phyloP scores from a whole-genome alignment of 2,113 vertebrate species.

The Nerophis ophidion region DNA sequence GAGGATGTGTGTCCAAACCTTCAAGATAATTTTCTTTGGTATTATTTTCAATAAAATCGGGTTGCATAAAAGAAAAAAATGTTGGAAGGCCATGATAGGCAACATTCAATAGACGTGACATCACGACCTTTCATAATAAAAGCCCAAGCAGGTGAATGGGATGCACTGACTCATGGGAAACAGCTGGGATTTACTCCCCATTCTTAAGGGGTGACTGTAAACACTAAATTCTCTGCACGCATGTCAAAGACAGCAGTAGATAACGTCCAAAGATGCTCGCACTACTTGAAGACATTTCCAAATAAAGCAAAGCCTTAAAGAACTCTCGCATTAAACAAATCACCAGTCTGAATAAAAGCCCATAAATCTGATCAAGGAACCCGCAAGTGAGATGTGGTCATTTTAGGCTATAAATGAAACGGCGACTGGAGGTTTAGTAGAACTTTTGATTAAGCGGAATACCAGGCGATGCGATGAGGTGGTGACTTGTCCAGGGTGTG shows the following conservation, averaged over 20 bases:
- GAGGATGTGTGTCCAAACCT: too few relatives aligned
- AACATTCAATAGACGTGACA: too few relatives aligned
- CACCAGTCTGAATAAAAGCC: conserved; percentile 15
- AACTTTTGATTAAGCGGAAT: background rate
- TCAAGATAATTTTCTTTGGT: too few relatives aligned
- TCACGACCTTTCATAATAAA: background rate
- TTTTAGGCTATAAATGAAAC: conserved; percentile 11
- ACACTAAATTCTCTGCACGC: background rate
- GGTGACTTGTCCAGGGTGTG: too few relatives aligned
- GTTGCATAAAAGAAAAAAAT: too few relatives aligned
- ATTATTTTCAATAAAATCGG: too few relatives aligned
- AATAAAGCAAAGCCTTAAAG: conserved; percentile 40
- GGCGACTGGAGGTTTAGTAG: background rate
- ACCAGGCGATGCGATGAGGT: too few relatives aligned
- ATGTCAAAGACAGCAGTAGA: background rate
- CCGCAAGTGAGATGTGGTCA: conserved; percentile 46
- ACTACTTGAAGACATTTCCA: conserved; percentile 25
- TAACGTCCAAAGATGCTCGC: too few relatives aligned
- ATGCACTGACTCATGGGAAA: background rate
- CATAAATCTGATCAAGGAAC: conserved; percentile 13
- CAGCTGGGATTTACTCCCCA: background rate
- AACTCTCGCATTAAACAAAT: conserved; percentile 6
- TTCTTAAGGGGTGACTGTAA: background rate
- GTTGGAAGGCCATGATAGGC: too few relatives aligned
- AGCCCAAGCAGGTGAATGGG: background rate